Conservation (phyloP, 2,797 vertebrate species). For the Silurus lanzhouensis region DNA sequence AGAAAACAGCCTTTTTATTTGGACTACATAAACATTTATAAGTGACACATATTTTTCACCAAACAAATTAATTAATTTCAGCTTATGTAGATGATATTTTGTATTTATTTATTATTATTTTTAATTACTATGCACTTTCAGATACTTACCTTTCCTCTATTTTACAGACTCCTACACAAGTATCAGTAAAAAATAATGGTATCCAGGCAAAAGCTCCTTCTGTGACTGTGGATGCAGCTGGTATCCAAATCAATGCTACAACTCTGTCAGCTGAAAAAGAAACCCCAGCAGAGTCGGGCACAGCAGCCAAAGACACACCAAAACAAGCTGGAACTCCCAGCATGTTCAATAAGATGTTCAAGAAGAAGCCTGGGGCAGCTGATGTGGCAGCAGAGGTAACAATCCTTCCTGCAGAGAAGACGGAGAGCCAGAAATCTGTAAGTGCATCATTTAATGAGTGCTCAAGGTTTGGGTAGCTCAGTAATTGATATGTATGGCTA, state of each 20-base stretch:
- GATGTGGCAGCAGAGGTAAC: slow-evolving; percentile 44
- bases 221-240: background rate
- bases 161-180: too few relatives aligned
- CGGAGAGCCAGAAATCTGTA: slow-evolving; percentile 53
- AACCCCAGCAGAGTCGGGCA: slow-evolving; percentile 28
- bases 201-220: slow-evolving; percentile 30
- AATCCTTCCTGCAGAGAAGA: slow-evolving; percentile 51
- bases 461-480: too few relatives aligned
- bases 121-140: too few relatives aligned
- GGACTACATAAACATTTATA: too few relatives aligned
- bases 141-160: background rate
- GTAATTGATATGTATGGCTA: too few relatives aligned
- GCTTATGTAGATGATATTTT: too few relatives aligned
- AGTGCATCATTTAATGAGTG: slow-evolving; percentile 47
- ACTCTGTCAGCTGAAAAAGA: slow-evolving; percentile 3
- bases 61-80: too few relatives aligned
- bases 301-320: slow-evolving; percentile 11
- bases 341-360: slow-evolving; percentile 83
- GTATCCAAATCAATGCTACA: background rate
- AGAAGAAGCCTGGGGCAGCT: slow-evolving; percentile 62
- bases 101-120: too few relatives aligned
- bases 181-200: too few relatives aligned
- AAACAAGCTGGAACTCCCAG: slow-evolving; percentile 42
- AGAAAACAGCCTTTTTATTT: background rate
- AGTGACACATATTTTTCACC: too few relatives aligned